A percentile compares a stretch with the other conserved stretches of the same genome.
Evolutionary conservation across 2,113 vertebrate species (phyloP).

Genomic region (Lophochroa leadbeateri): DNA sequence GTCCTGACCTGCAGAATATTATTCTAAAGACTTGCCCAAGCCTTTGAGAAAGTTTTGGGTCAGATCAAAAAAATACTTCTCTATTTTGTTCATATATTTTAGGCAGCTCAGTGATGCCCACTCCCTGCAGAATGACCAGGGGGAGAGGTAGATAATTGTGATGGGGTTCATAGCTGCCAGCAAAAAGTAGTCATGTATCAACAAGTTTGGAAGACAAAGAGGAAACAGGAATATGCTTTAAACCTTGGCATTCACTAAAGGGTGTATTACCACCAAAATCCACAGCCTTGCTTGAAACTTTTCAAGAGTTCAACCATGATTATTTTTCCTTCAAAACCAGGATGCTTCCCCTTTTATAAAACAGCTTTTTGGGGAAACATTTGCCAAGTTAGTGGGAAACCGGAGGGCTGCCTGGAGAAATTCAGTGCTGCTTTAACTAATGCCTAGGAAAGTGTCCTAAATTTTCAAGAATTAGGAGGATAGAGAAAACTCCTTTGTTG

Average conservation of each 20-base stretch:
- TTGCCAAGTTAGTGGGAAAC: not conserved
- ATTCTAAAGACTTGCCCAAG: not conserved
- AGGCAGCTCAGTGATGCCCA: not conserved
- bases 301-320: not conserved
- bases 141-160: not conserved
- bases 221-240: not conserved
- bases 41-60: not conserved
- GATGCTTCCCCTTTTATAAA: not conserved
- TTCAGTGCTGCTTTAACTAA: not conserved
- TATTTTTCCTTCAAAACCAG: not conserved
- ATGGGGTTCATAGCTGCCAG: not conserved
- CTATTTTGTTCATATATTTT: not conserved
- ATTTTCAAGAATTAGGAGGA: not conserved
- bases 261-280: not conserved
- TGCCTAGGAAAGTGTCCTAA: not conserved
- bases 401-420: not conserved
- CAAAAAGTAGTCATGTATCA: not conserved
- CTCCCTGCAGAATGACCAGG: not conserved
- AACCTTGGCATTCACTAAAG: not conserved
- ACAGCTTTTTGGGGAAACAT: not conserved
- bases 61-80: not conserved
- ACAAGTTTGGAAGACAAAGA: not conserved
- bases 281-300: not conserved
- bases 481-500: not conserved
- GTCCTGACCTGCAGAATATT: not conserved